phyloP scores from a whole-genome alignment of 2,797 vertebrate species.

The Paedocypris micromegethes region DNA sequence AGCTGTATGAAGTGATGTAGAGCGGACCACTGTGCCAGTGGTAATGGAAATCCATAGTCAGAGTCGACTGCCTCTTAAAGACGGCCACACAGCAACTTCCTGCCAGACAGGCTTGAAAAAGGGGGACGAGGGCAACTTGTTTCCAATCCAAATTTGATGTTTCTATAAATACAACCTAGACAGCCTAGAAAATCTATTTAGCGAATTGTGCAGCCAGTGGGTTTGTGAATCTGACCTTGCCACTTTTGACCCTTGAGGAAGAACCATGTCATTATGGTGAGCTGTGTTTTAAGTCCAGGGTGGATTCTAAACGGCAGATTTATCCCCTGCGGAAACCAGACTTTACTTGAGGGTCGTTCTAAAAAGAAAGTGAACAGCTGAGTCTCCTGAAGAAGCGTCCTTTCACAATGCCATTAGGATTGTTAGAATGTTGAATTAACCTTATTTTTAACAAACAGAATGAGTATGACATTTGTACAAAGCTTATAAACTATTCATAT shows the following conservation, averaged over 20 bases:
- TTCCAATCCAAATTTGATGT: conserved; percentile 46
- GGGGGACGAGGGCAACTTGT: conserved; percentile 42
- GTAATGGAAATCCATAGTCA: conserved; percentile 54
- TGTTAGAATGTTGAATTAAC: neutral
- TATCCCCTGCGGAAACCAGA: neutral
- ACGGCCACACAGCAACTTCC: conserved; percentile 41
- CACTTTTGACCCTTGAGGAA: conserved; percentile 20
- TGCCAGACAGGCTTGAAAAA: conserved; percentile 46
- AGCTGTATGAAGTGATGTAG: conserved; percentile 16
- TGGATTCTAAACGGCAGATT: neutral
- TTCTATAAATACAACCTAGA: conserved; percentile 56
- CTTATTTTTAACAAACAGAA: neutral
- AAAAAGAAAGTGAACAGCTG: conserved; percentile 7
- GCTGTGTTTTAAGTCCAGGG: neutral
- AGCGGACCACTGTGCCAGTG: conserved; percentile 27
- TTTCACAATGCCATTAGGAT: conserved; percentile 5
- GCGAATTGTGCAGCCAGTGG: conserved; percentile 39
- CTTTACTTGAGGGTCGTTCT: neutral
- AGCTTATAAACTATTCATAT: too few relatives aligned
- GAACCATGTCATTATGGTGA: neutral
- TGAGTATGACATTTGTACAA: too few relatives aligned
- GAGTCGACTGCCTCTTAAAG: conserved; percentile 42
- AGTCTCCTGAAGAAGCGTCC: neutral
- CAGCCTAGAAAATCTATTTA: conserved; percentile 48
- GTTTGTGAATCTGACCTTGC: conserved; percentile 47